Evolutionary conservation across 2,888 invertebrate genomes (phyloP), one percentile per base, ranked within the genome.

Genomic region (Diachrysia chrysitis): DNA sequence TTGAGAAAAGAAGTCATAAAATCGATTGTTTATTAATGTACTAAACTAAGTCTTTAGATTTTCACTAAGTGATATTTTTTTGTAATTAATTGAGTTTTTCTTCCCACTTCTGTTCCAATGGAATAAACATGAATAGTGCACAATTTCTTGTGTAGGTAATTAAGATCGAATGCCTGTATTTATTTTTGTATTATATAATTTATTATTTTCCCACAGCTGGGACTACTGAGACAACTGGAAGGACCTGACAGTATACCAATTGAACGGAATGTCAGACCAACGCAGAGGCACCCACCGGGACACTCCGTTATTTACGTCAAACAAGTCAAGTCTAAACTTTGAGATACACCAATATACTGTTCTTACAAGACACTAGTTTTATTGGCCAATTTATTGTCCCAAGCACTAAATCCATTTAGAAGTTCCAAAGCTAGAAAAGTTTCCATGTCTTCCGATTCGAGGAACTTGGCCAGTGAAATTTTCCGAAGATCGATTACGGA

Each of bases 251-350:
- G 90, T 58, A 85, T 87, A 51, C 94, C 92, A 0, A 95, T 95
- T 19, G 95, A 95, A 71, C 87, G 95, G n/a, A 95, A 95, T 80
- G 94, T 94, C 60, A 83, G 95, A 42, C 95, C 95, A 0, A 95
- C 95, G 0, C 95, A 95, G 71, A 85, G 94, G 10, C 94, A 95
- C 78, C 95, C 95, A 0, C 95, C 95, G 0, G 95, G 95, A 0
- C 95, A 95, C 76, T 94, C 95, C 1, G 95, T 95, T 37, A 95
- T 95, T 65, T 93, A 94, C 66, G 95, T 95, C 9, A 90, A 93
- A 75, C 95, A 94, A 90, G 86, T 92, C 66, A 93, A 93, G 72
- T 83, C 95, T 0, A 95, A 94, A 69, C 89, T 95, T 74, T 94
- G 86, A 90, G 65, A 69, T 73, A 73, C 46, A 48, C 55, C 64